Base-by-base conservation (phyloP, 2,888 invertebrate species). In the Cheilosia grossa region DNA sequence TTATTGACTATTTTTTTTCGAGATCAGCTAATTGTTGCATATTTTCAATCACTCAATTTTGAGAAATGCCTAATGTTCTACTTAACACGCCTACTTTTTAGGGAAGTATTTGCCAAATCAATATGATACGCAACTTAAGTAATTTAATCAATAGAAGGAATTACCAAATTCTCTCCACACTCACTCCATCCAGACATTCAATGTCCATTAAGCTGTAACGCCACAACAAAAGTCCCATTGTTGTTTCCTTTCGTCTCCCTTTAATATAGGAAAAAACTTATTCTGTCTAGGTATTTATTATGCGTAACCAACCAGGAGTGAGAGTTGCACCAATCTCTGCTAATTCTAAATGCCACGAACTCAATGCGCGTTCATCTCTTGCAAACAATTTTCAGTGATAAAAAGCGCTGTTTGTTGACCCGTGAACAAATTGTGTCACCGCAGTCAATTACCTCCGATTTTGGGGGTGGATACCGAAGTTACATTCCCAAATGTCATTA, bases 321-420 rank as follows among this genome's bases (percentile, higher is more conserved):
- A 49, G 10, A n/a, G 49, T 64, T 37, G 13, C 63, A 3, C 40
- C 30, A 19, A 3, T 53, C 9, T 40, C n/a, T 13, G 1, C 33
- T 27, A 37, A 58, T 40, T 40, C 15, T 30, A 64, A 30, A 27
- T 56, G 64, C 27, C 40, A 27, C 9, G 27, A 73, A 56, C 73
- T 64, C 33, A 19, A 30, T 21, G 30, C 17, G 33, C 13, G 33
- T 40, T 49, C 37, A 10, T 21, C 1, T 69, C 13, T 47, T 13
- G 37, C 37, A 13, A 37, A 0, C 17, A 17, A 24, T 24, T 61
- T 58, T 13, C 21, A 44, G 56, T 58, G 47, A 33, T 40, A 59
- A 67, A 51, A 47, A 59, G 27, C 33, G 15, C 30, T 44, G 75
- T 81, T 74, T 75, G 19, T 75, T 75, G 75, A 75, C 69, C 75